phyloP scores from a whole-genome alignment of 2,888 invertebrate species.

The Tipula confusa region DNA sequence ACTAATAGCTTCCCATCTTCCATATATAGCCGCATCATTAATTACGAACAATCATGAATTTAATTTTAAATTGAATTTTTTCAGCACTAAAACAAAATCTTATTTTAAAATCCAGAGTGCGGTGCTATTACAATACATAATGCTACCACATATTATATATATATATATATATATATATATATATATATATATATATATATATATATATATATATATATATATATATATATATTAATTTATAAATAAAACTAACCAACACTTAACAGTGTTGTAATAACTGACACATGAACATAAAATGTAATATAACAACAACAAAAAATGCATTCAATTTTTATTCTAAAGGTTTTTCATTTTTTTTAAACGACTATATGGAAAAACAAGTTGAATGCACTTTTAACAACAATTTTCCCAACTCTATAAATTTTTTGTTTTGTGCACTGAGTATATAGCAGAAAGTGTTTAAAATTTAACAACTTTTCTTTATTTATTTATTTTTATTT shows the following conservation, averaged over 20 bases:
- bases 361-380: not conserved
- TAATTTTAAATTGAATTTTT: too few relatives aligned
- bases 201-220: too few relatives aligned
- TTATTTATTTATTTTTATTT: slow-evolving; percentile 3
- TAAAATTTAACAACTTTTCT: slow-evolving; percentile 9
- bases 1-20: too few relatives aligned
- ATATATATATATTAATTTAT: not conserved
- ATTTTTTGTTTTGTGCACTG: not conserved
- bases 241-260: not conserved
- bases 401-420: slow-evolving; percentile 1
- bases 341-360: not conserved
- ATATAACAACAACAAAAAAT: not conserved
- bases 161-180: too few relatives aligned
- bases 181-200: too few relatives aligned
- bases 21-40: too few relatives aligned
- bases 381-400: slow-evolving; percentile 25
- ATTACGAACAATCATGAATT: too few relatives aligned
- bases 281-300: slow-evolving; percentile 1
- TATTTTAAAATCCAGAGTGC: too few relatives aligned
- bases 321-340: not conserved
- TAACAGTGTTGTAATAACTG: not conserved
- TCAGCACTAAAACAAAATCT: too few relatives aligned
- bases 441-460: not conserved
- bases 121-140: too few relatives aligned
- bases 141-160: too few relatives aligned